A percentile compares a stretch with the other conserved stretches of the same genome.
Evolutionary conservation across 2,888 invertebrate genomes (phyloP).

Genomic region (Drosophila nigritarsus): DNA sequence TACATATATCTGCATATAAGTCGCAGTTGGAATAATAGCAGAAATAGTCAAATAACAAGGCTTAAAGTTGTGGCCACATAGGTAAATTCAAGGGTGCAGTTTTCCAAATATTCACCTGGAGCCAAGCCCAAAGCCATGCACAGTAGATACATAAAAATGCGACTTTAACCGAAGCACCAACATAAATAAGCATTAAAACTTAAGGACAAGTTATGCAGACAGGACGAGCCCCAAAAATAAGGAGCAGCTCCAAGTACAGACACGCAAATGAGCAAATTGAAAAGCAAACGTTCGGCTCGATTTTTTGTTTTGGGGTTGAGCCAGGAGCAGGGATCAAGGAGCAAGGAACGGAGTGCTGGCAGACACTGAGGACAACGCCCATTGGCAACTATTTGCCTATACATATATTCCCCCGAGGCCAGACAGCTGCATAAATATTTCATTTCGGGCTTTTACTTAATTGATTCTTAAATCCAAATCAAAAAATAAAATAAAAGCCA

Average conservation of each 20-base stretch:
- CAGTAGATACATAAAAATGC: conserved; percentile 32
- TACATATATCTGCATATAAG: conserved; percentile 1
- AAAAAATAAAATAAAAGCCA: not conserved
- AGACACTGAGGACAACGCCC: conserved; percentile 50
- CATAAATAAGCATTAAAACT: conserved; percentile 64
- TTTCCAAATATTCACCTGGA: conserved; percentile 7
- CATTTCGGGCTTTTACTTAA: conserved; percentile 52
- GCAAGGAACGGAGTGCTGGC: not conserved
- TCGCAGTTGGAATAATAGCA: conserved; percentile 23
- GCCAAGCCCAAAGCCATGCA: conserved; percentile 22
- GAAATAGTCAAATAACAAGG: conserved; percentile 1
- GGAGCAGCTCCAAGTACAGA: conserved; percentile 31
- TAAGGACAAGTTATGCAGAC: conserved; percentile 38
- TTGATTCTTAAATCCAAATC: conserved; percentile 54
- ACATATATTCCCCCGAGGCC: conserved; percentile 21
- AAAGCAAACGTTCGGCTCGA: conserved; percentile 20
- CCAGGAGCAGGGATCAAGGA: conserved; percentile 10
- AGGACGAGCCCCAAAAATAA: conserved; percentile 8
- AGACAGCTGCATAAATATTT: conserved; percentile 58
- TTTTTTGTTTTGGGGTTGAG: conserved; percentile 4
- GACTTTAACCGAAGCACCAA: conserved; percentile 29
- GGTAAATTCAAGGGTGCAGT: conserved; percentile 8
- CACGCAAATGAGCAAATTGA: conserved; percentile 58
- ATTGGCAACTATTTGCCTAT: conserved; percentile 51
- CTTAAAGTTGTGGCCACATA: conserved; percentile 12